Conservation (phyloP, 2,797 vertebrate genomes). For the Buceros bicornis region DNA sequence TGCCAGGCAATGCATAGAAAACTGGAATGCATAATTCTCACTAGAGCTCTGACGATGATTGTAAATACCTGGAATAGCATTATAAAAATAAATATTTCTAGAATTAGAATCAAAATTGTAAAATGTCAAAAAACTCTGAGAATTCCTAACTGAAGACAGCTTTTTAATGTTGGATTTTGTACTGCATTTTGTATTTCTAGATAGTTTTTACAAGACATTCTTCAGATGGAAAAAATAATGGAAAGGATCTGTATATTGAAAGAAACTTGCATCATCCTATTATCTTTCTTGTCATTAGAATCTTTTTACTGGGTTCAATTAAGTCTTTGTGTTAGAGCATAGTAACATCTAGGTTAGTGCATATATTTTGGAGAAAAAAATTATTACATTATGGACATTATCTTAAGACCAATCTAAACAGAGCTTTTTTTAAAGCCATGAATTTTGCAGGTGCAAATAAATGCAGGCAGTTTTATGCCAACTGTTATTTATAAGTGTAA, state of each 20-base stretch:
- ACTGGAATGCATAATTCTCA: not conserved
- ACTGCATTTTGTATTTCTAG: not conserved
- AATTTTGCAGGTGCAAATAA: not conserved
- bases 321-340: not conserved
- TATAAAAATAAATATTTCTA: not conserved
- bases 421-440: not conserved
- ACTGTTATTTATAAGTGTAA: not conserved
- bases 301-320: not conserved
- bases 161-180: not conserved
- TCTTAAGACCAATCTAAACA: not conserved
- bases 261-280: not conserved
- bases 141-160: not conserved
- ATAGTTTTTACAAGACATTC: not conserved
- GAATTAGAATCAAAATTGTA: not conserved
- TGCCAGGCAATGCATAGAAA: not conserved
- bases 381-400: not conserved
- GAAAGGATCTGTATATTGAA: not conserved
- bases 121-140: not conserved
- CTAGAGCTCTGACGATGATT: not conserved
- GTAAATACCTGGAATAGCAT: not conserved
- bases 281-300: not conserved
- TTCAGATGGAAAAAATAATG: not conserved
- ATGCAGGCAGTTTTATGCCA: not conserved
- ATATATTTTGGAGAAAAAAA: not conserved
- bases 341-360: not conserved